phyloP scores from a whole-genome alignment of 2,113 vertebrate species.

The Paraplagusia blochii region DNA sequence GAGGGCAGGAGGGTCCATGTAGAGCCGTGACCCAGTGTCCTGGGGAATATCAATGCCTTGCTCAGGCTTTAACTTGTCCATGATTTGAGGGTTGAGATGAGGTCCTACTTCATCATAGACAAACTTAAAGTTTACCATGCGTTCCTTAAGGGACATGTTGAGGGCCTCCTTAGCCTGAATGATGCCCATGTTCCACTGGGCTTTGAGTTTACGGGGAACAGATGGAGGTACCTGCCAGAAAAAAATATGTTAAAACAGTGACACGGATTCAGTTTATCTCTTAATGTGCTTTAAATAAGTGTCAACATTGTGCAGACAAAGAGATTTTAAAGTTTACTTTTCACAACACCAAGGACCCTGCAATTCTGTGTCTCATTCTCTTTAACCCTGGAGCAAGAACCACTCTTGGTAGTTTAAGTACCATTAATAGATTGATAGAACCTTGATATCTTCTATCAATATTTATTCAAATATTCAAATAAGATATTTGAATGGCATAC shows the following conservation, averaged over 20 bases:
- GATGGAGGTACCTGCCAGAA: conserved; percentile 75
- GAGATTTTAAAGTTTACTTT: no score
- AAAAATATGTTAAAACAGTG: neutral
- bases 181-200: conserved; percentile 90
- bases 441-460: no score
- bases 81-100: conserved; percentile 82
- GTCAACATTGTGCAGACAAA: no score
- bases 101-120: conserved; percentile 83
- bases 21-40: conserved; percentile 36
- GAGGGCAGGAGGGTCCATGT: conserved; percentile 22
- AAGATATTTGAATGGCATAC: no score
- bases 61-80: conserved; percentile 68
- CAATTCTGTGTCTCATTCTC: no score
- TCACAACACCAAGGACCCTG: no score
- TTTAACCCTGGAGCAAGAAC: no score
- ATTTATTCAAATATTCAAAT: no score
- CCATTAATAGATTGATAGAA: no score
- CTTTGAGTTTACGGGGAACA: conserved; percentile 83
- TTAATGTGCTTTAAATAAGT: no score
- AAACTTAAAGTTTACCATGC: conserved; percentile 86
- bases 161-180: conserved; percentile 86
- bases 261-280: neutral
- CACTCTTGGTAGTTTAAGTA: no score
- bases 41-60: neutral
- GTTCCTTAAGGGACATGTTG: conserved; percentile 79